Evolutionary conservation across 2,113 vertebrate genomes (phyloP), one percentile per base, ranked within the genome.

Genomic region (Gavia stellata): DNA sequence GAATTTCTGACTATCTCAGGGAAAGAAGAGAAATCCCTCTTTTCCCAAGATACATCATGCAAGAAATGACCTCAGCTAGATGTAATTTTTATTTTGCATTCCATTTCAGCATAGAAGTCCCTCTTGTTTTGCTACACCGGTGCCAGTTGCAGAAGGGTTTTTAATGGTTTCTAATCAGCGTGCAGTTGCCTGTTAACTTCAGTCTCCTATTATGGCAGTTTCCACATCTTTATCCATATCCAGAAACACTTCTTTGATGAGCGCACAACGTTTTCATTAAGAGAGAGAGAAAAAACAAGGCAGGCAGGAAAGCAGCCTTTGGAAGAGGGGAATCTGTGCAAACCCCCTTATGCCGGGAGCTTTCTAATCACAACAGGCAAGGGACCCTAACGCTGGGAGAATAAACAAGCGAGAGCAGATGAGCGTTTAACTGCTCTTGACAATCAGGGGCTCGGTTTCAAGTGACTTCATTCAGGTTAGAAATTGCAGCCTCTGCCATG

Each of bases 31-130:
- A 81, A 96, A 65, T n/a, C 78, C 78, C 47, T 81, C 79, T 94
- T 94, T 90, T 94, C 95, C 89, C 85, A 77, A 88, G 93, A 81
- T 50, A 81, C 82, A 72, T 31, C 92, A 34, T 89, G 88, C 91
- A 97, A 93, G 84, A 92, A 87, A 94, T 96, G 90, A 96, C 92
- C 90, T 96, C 94, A 95, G 91, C 75, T 16, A 78, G 79, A 91
- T 95, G 81, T 79, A 93, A 92, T 93, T 96, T 94, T 96, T 80
- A 63, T 91, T 95, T 95, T 86, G 79, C 88, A 66, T 95, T 90
- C 90, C 91, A 28, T 58, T 96, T 96, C 96, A 97, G 87, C 68
- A 3, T 90, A 96, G 92, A 53, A 96, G 91, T 97, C 96, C 82
- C 84, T 92, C 72, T 58, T 6, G 50, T 36, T 72, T 66, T 33